Evolutionary conservation across 2,888 invertebrate species (phyloP).

Genomic region (Sarcophaga rosellei): DNA sequence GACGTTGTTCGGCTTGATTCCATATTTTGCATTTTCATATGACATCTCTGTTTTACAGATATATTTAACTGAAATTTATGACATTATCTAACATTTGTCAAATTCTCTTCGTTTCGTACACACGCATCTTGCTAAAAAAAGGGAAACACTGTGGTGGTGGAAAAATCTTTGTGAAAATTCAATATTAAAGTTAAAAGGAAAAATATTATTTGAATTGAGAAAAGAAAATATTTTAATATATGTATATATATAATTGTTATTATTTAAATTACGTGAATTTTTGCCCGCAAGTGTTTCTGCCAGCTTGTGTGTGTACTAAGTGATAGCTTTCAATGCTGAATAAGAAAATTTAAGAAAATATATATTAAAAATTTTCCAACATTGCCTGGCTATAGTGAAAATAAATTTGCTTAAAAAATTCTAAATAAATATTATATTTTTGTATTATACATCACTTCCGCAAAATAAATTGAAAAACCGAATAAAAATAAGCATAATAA

Average conservation of each 20-base stretch:
- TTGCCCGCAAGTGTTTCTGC: constrained; percentile 27
- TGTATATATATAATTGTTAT: constrained; percentile 8
- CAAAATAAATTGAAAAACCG: constrained; percentile 17
- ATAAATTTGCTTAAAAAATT: constrained; percentile 14
- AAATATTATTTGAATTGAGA: not conserved
- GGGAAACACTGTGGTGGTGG: constrained; percentile 48
- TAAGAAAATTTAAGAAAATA: constrained; percentile 59
- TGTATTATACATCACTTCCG: not conserved
- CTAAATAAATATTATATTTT: not conserved
- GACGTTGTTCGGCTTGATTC: not conserved
- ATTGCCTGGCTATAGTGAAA: constrained; percentile 35
- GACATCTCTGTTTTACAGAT: constrained; percentile 4
- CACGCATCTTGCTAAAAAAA: constrained; percentile 54
- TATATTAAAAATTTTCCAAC: constrained; percentile 41
- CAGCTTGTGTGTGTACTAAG: constrained; percentile 41
- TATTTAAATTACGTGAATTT: not conserved
- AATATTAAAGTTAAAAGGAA: constrained; percentile 27
- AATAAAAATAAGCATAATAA: constrained; percentile 20
- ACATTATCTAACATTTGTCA: constrained; percentile 69
- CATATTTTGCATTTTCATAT: not conserved
- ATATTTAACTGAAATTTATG: constrained; percentile 43
- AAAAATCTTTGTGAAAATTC: constrained; percentile 48
- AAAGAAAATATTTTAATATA: constrained; percentile 34
- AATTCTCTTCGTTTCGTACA: constrained; percentile 66
- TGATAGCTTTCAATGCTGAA: constrained; percentile 36